Percentiles rank a stretch among this genome's conserved stretches.
Conservation (phyloP, 2,888 invertebrate species). For the Dioctria rufipes region DNA sequence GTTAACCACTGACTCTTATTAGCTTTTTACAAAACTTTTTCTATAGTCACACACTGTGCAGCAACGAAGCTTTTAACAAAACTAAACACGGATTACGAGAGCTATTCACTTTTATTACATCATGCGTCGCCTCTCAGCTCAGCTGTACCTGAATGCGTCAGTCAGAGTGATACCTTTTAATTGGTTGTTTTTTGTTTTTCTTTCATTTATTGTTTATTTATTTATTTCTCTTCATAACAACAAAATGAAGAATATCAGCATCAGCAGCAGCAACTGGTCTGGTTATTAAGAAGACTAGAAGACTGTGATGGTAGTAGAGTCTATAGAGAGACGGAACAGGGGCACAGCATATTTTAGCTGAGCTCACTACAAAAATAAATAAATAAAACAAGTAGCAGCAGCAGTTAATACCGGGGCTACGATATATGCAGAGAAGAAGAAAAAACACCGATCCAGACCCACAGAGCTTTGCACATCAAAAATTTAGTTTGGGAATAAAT, state of each 20-base stretch:
- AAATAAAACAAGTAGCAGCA: too few species aligned
- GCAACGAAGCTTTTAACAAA: slow-evolving; percentile 5
- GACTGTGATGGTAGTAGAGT: too few species aligned
- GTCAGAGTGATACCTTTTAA: slow-evolving; percentile 7
- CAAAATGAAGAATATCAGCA: slow-evolving; percentile 13
- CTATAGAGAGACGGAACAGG: too few species aligned
- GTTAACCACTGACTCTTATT: background rate
- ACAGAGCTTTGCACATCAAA: too few species aligned
- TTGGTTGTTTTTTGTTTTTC: slow-evolving; percentile 16
- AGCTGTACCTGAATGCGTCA: slow-evolving; percentile 9
- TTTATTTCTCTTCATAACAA: background rate
- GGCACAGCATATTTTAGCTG: too few species aligned
- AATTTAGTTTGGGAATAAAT: background rate
- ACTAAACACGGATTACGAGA: slow-evolving; percentile 41
- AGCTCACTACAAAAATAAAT: too few species aligned
- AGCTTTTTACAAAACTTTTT: too few species aligned
- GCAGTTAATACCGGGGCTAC: too few species aligned
- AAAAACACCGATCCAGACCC: too few species aligned
- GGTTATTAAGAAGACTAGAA: too few species aligned
- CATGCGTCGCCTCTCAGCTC: slow-evolving; percentile 17
- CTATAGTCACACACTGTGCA: background rate
- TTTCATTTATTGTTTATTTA: background rate
- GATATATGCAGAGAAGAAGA: too few species aligned
- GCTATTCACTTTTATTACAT: slow-evolving; percentile 51
- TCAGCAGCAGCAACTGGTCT: background rate